Percentiles rank a stretch among this genome's conserved stretches.
Conservation (phyloP, 1,140 invertebrate genomes). For the Diorhabda carinulata region DNA sequence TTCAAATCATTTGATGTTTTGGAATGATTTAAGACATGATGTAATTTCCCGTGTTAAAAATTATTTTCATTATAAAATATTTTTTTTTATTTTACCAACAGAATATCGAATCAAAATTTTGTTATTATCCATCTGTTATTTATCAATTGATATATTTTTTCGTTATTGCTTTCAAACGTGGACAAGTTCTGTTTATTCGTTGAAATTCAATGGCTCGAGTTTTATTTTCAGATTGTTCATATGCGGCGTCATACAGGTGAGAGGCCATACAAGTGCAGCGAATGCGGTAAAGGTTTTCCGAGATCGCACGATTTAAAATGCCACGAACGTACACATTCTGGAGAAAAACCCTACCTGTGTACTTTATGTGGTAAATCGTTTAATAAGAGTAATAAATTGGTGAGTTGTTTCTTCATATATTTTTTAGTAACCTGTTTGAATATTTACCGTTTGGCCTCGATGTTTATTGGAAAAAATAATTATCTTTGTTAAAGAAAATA, state of each 20-base stretch:
- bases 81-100: too few relatives aligned
- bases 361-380: constrained; percentile 53
- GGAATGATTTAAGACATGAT: too few relatives aligned
- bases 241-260: constrained; percentile 59
- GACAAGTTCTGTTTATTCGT: background rate
- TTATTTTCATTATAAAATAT: too few relatives aligned
- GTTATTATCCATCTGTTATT: too few relatives aligned
- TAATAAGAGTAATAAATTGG: constrained; percentile 48
- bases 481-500: background rate
- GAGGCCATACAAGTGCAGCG: constrained; percentile 56
- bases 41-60: too few relatives aligned
- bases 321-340: constrained; percentile 56
- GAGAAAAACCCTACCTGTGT: constrained; percentile 56
- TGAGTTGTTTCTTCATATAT: constrained; percentile 24
- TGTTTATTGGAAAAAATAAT: background rate
- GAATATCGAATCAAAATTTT: too few relatives aligned
- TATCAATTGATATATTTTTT: background rate
- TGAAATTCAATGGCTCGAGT: background rate
- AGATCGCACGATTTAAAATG: constrained; percentile 58
- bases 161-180: background rate
- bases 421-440: background rate
- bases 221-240: constrained; percentile 49
- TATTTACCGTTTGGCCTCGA: background rate
- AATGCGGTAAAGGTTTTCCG: constrained; percentile 64
- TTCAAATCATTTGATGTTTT: too few relatives aligned